Conservation (phyloP, 1,140 invertebrate species). For the Leguminivora glycinivorella region DNA sequence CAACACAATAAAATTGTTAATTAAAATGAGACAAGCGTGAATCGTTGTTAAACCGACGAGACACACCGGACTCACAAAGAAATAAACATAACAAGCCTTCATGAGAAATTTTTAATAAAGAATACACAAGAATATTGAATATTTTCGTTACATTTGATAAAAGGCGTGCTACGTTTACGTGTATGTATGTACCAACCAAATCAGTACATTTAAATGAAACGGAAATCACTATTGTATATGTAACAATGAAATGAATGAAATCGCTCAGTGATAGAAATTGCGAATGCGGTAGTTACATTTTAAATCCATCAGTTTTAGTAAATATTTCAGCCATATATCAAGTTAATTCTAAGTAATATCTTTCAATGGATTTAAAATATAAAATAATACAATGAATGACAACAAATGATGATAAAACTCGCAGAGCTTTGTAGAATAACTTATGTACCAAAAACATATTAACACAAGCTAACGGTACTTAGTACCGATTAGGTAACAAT, state of each 20-base stretch:
- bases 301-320: not conserved
- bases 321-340: not conserved
- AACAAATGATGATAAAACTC: not conserved
- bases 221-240: not conserved
- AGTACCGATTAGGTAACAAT: slow-evolving; percentile 7
- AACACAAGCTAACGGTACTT: slow-evolving; percentile 7
- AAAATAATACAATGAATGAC: not conserved
- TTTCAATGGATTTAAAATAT: slow-evolving; percentile 5
- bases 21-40: not conserved
- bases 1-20: slow-evolving; percentile 4
- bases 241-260: slow-evolving; percentile 10
- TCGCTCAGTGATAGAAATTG: not conserved
- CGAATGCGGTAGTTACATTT: not conserved
- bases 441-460: slow-evolving; percentile 3
- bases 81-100: not conserved
- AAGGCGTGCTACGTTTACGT: slow-evolving; percentile 5
- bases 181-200: not conserved
- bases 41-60: not conserved
- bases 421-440: not conserved
- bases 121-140: not conserved
- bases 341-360: not conserved
- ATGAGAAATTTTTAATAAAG: not conserved
- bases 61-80: not conserved
- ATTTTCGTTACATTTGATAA: not conserved
- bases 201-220: not conserved